Evolutionary conservation across 1,140 invertebrate species (phyloP).

Genomic region (Muscidifurax raptorellus): DNA sequence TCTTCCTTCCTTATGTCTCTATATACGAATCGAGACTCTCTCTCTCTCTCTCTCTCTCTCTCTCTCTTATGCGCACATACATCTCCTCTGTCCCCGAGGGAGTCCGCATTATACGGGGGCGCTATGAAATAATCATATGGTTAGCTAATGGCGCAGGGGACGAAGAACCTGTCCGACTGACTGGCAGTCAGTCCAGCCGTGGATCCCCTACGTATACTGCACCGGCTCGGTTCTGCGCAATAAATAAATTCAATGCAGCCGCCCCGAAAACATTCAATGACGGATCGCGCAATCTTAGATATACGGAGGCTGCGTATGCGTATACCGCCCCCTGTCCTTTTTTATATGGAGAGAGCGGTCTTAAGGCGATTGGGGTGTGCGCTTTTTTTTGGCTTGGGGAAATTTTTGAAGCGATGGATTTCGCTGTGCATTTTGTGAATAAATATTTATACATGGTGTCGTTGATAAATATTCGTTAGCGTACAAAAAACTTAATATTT

Average conservation of each 20-base stretch:
- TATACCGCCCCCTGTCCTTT: background rate
- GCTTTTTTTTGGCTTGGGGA: background rate
- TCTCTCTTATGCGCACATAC: background rate
- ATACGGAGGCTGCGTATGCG: background rate
- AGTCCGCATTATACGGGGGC: background rate
- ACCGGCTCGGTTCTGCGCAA: constrained; percentile 61
- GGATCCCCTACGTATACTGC: constrained; percentile 66
- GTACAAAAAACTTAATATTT: too few species aligned
- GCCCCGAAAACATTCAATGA: constrained; percentile 73
- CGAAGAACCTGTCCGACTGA: background rate
- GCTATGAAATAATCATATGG: constrained; percentile 76
- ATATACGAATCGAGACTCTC: too few species aligned
- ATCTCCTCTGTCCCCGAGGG: background rate
- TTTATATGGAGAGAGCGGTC: background rate
- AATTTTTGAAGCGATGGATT: background rate
- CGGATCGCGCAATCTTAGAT: constrained; percentile 63
- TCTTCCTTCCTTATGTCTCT: background rate
- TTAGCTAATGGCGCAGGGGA: constrained; percentile 73
- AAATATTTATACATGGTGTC: too few species aligned
- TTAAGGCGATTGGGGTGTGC: constrained; percentile 33
- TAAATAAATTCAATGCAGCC: constrained; percentile 73
- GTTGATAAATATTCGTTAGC: too few species aligned
- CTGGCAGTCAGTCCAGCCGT: constrained; percentile 30
- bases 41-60: background rate
- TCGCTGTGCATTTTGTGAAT: too few species aligned